Conservation (phyloP, 2,888 invertebrate genomes). For the Tolmerus cingulatus region DNA sequence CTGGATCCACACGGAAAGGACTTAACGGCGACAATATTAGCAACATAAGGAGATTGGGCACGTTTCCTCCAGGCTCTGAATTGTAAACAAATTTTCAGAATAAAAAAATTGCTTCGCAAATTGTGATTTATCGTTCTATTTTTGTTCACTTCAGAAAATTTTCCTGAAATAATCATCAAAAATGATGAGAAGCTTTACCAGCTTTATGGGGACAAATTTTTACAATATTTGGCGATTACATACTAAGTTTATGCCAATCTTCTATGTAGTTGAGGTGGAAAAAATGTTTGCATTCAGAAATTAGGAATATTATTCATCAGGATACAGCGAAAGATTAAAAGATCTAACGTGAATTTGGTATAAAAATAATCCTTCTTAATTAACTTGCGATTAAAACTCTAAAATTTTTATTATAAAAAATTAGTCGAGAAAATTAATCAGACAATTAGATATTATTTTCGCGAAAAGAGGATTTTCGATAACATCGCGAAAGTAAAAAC, state of each 20-base stretch:
- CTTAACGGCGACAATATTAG: neutral
- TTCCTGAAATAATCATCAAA: neutral
- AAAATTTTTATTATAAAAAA: too few relatives aligned
- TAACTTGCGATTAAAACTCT: too few relatives aligned
- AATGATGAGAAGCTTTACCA: neutral
- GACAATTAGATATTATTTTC: too few relatives aligned
- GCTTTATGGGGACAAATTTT: neutral
- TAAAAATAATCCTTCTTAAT: too few relatives aligned
- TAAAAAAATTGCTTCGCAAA: neutral
- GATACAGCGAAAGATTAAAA: too few relatives aligned
- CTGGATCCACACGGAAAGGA: neutral
- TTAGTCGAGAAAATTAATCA: too few relatives aligned
- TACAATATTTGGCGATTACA: neutral
- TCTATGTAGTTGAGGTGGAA: neutral
- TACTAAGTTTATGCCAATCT: neutral
- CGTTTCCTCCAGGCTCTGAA: neutral
- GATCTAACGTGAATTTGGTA: too few relatives aligned
- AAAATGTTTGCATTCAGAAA: too few relatives aligned
- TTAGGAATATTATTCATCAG: too few relatives aligned
- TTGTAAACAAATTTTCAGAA: neutral
- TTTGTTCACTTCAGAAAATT: neutral
- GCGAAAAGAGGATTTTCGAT: too few relatives aligned
- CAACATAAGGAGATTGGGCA: neutral
- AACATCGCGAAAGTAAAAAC: too few relatives aligned
- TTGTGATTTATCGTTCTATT: neutral